Evolutionary conservation across 2,888 invertebrate genomes (phyloP), one percentile per base, ranked within the genome.

Genomic region (Helicoverpa assulta): DNA sequence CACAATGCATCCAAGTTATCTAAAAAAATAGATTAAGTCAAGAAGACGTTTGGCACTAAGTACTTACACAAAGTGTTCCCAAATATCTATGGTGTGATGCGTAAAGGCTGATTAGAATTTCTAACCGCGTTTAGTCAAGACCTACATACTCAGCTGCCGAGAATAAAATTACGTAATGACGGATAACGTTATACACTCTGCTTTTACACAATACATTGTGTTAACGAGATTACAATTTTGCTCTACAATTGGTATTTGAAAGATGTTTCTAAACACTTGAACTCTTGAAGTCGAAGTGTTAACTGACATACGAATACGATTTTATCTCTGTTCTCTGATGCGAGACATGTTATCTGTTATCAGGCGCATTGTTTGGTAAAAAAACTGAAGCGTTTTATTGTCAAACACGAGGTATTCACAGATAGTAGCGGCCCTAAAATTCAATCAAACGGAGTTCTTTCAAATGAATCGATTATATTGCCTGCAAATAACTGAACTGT

Each of bases 91-190:
- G 76, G 80, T 70, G 61, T 83, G 84, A 78, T 76, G 76, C 80
- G 68, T 67, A 82, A 84, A 88, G 85, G 80, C 76, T 74, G 79
- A 85, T 82, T 84, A 85, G 81, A 88, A 90, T 92, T 89, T 90
- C 89, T 85, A 90, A 91, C 92, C 89, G 86, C 85, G 86, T 88
- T 56, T 56, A 71, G 51, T 68, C 61, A 83, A 89, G 90, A 85
- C 92, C 93, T 90, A 93, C 85, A 90, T 94, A 88, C 72, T 89
- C 82, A 85, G 53, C 81, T 81, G 78, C 84, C 86, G 86, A 84
- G 83, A 81, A 87, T 87, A 86, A 86, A 85, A 86, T 91, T 89
- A 86, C 85, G 85, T 85, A 89, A 88, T 77, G 63, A 67, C 73
- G 80, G 82, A 86, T 85, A 85, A 85, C 80, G 68, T 65, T 76